Base-by-base conservation (phyloP, 2,113 vertebrate species). In the Clarias macrocephalus region DNA sequence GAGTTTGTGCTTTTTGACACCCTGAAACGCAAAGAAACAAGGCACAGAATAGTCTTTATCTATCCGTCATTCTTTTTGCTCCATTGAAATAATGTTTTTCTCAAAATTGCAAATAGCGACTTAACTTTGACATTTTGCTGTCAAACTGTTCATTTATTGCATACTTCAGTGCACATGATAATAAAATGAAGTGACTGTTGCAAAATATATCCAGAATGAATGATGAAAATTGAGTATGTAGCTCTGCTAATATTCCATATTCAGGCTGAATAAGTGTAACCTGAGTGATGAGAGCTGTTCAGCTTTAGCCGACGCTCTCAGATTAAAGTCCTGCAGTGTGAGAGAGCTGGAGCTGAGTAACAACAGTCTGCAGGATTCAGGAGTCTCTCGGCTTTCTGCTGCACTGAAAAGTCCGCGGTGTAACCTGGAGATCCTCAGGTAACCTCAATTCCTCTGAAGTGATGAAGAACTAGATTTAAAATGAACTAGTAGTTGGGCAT, bases 301-400 rank as follows among this genome's bases (percentile, higher is more conserved):
- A 68, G 63, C 60, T 83, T 83, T 83, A 54, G 42, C 42, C 63
- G n/a, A 2, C 3, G 62, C 18, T 83, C 63, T 83, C 37, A 83
- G 0, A 25, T 68, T 52, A n/a, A 2, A 83, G 18, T 83, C 62
- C 60, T 80, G 21, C 37, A 65, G 9, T n/a, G 70, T 87, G 48
- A 57, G 23, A 54, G 70, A 87, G 12, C 52, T 87, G 21, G 66
- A 70, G 21, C 76, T 86, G 62, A 83, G 70, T 8, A 11, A 11
- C 76, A 80, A 52, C 80, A 77, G 33, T 42, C 70, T 73, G 37
- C 9, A 42, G 70, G 70, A 73, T 73, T 23, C 70, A 73, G 70
- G 70, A 48, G 70, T 73, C 70, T 23, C 70, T 73, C 37, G 9
- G 70, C 70, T 73, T 73, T 73, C 70, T 73, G 70, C 19, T 48